Evolutionary conservation across 2,888 invertebrate species (phyloP).

Genomic region (Caenorhabditis doughertyi): DNA sequence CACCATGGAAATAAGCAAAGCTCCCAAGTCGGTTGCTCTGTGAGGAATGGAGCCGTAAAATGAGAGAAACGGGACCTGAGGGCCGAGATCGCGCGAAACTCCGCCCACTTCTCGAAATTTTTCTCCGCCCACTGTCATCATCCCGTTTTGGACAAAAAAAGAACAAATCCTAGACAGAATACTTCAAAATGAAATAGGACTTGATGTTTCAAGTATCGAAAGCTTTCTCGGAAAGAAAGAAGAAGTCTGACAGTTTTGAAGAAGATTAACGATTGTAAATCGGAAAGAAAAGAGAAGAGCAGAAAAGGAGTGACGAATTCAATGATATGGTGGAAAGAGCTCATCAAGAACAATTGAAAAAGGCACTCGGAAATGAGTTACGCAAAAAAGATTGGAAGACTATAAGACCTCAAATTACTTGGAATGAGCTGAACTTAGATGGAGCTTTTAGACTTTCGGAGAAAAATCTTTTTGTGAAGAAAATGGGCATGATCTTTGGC

Average conservation of each 20-base stretch:
- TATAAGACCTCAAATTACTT: background rate
- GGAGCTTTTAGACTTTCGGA: too few relatives aligned
- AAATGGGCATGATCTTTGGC: too few relatives aligned
- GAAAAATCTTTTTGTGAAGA: too few relatives aligned
- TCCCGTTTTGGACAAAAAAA: background rate
- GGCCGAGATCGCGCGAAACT: background rate
- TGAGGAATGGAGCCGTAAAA: background rate
- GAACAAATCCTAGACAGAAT: background rate
- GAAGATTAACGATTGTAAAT: background rate
- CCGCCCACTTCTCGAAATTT: slow-evolving; percentile 2
- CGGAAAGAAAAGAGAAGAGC: background rate
- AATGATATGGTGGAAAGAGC: background rate
- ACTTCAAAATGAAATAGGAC: too few relatives aligned
- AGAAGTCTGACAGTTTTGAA: background rate
- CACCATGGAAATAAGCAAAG: background rate
- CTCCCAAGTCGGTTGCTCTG: background rate
- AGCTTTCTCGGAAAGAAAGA: background rate
- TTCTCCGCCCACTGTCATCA: background rate
- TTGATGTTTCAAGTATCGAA: background rate
- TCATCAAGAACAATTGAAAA: background rate
- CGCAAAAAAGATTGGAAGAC: background rate
- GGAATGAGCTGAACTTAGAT: too few relatives aligned
- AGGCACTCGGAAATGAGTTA: background rate
- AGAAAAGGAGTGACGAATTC: background rate
- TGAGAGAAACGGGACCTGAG: background rate